Base-by-base conservation (phyloP, 1,140 invertebrate genomes). In the Ips typographus region DNA sequence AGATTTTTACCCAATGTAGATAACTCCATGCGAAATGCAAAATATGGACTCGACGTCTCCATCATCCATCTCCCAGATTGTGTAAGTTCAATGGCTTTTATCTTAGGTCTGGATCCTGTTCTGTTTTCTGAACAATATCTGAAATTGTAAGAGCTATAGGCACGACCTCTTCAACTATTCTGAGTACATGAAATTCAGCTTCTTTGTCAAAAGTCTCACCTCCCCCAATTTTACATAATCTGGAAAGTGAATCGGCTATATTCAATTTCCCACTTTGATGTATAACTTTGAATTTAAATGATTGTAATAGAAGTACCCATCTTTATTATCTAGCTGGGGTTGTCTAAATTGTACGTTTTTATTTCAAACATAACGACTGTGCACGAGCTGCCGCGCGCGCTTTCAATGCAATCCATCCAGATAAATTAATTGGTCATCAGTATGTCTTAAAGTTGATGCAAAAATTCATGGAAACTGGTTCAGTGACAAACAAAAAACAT, bases 261-360 rank as follows among this genome's bases (percentile, higher is more conserved):
- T 82, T 82, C 60, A 68, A 64, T 61, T 81, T 81, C 5, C 78
- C 77, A 59, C 76, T 39, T 68, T 76, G 72, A 68, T 80, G 80
- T 42, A 77, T 72, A 7, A 80, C 71, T 57, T 75, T 73, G 65
- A 74, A 80, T 69, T 75, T 75, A 64, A 72, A 80, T 36, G 77
- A 40, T 79, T 79, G 76, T 47, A 80, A 66, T 51, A 76, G 69
- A 36, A 80, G 58, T 22, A 80, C 58, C 80, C 79, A 80, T 58
- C 78, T 53, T 71, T 81, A 75, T 39, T 80, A 78, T 47, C 76
- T 52, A 1, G 59, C 66, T n/a, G 39, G 42, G 6, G 66, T n/a
- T n/a, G n/a, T n/a, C n/a, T n/a, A n/a, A n/a, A n/a, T n/a, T n/a
- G n/a, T n/a, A n/a, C n/a, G n/a, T n/a, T n/a, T n/a, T n/a, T n/a